Evolutionary conservation across 2,113 vertebrate species (phyloP), one percentile per base, ranked within the genome.

Genomic region (Tachysurus fulvidraco): DNA sequence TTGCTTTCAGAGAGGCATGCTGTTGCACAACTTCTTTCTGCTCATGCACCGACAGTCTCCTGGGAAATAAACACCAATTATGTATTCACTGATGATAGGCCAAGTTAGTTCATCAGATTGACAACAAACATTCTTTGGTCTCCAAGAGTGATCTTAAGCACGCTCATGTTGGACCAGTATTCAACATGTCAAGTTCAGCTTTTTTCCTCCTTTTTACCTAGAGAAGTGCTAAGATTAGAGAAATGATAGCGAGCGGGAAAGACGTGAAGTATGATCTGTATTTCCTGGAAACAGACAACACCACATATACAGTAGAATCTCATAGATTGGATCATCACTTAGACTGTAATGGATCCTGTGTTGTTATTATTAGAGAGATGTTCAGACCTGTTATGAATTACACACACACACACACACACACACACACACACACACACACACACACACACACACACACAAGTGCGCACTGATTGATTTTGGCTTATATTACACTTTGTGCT

Each of bases 401-500:
- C 41, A 50, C 41, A 74, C 23, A 88, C 86, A 86, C 86, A 88
- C 80, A 88, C 85, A 83, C 60, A 88, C 62, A 86, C 87, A 87
- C 87, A 88, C 88, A 88, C 85, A 82, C 69, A 88, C 46, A 77
- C 46, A 77, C 36, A 74, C 36, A 74, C 17, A 74, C 16, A 74
- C 41, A 74, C 41, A 50, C 41, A 74, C 23, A 88, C 86, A 86
- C 86, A 88, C 80, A 88, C 85, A 83, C 60, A 88, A 1, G 23
- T 55, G 60, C 62, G 50, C n/a, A 69, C 44, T 21, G 55, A 87
- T 89, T 74, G 89, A 90, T 90, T 87, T 62, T 90, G 88, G 87
- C 88, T 83, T 82, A n/a, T 55, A 25, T 85, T 50, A 54, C 52
- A 71, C 13, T 44, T 59, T 64, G 46, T 87, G 57, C 65, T 89